These are phyloP conservation scores for Papilio polyxenes DNA, from an alignment of 1,140 invertebrate species.

Conservation along the genomic window DNA sequence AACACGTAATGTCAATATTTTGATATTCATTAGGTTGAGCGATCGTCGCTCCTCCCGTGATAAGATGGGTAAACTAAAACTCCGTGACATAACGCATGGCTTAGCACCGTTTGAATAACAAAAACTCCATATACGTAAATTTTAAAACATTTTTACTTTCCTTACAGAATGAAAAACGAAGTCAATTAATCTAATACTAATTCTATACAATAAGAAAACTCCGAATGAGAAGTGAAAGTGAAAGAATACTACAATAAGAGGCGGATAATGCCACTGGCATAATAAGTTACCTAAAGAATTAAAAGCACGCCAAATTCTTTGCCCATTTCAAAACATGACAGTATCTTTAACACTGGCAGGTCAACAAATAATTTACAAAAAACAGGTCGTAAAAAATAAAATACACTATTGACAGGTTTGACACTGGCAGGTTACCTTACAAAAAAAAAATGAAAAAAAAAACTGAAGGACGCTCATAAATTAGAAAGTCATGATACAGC, in stretches of 20 bases:
- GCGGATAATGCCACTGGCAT: too few relatives aligned
- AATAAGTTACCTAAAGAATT: background rate
- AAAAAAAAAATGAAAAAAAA: too few relatives aligned
- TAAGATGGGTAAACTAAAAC: background rate
- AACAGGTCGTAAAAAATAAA: background rate
- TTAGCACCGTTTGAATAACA: background rate
- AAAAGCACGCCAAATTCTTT: constrained; percentile 13
- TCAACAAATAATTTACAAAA: background rate
- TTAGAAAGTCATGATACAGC: constrained; percentile 3
- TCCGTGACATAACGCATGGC: background rate
- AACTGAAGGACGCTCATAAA: constrained; percentile 7
- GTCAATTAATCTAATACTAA: too few relatives aligned
- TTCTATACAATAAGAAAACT: too few relatives aligned
- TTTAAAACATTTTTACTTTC: background rate
- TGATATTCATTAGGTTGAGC: background rate
- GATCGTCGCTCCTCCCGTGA: background rate
- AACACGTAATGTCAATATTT: constrained; percentile 12
- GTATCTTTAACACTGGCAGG: too few relatives aligned
- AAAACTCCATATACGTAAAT: background rate
- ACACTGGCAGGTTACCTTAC: background rate
- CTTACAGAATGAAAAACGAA: background rate
- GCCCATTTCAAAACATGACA: background rate
- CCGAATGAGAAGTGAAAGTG: too few relatives aligned
- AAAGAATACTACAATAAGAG: too few relatives aligned
- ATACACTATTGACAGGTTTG: background rate